Conservation (phyloP, 2,797 vertebrate species). For the Alectoris magna region DNA sequence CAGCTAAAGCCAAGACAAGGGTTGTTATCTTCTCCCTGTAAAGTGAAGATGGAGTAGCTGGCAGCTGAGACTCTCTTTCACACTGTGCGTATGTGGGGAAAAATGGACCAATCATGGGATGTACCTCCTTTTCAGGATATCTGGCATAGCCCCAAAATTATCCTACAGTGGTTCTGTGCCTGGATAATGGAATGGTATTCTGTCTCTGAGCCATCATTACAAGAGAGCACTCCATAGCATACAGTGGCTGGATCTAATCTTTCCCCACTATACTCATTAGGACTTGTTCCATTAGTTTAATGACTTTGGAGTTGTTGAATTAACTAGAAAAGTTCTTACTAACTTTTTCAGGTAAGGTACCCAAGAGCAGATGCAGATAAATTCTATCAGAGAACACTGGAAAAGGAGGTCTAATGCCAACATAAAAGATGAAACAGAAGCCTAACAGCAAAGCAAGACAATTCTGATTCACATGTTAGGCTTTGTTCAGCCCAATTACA, state of each 20-base stretch:
- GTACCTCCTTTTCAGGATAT: not conserved
- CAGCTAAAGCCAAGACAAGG: too few species aligned
- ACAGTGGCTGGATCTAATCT: not conserved
- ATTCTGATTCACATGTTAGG: not conserved
- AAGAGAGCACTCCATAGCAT: too few species aligned
- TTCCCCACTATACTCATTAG: not conserved
- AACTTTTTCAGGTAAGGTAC: not conserved
- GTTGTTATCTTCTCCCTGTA: not conserved
- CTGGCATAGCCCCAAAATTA: not conserved
- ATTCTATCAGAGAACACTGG: not conserved
- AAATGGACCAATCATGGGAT: not conserved
- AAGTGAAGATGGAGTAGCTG: too few species aligned
- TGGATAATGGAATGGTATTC: not conserved
- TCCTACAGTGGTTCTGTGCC: accelerated
- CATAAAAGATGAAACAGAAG: not conserved
- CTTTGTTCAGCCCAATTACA: not conserved
- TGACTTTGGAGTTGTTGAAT: not conserved
- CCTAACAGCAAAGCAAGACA: not conserved
- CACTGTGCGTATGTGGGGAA: accelerated
- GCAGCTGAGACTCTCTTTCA: not conserved
- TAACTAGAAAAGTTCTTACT: not conserved
- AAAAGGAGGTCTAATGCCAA: not conserved
- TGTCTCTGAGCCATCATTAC: not conserved
- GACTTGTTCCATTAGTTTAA: not conserved
- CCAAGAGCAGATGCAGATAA: not conserved